phyloP scores from a whole-genome alignment of 2,113 vertebrate species.

The Tauraco erythrolophus region DNA sequence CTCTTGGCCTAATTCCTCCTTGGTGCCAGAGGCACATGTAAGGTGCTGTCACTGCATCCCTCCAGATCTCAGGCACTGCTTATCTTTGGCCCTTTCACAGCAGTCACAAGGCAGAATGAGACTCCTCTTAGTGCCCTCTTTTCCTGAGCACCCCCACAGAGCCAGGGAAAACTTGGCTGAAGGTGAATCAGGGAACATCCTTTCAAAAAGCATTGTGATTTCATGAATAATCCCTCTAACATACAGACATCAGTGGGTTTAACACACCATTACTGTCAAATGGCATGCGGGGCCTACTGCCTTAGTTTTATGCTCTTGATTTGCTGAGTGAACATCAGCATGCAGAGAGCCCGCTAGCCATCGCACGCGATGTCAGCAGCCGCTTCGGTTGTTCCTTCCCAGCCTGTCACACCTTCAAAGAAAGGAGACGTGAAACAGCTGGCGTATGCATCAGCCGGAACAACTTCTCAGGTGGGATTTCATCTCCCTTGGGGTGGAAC shows the following conservation, averaged over 20 bases:
- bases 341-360: background rate
- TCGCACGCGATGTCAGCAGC: conserved; percentile 24
- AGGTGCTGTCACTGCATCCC: background rate
- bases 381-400: background rate
- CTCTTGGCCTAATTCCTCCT: background rate
- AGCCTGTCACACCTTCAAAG: background rate
- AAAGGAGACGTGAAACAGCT: background rate
- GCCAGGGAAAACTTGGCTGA: background rate
- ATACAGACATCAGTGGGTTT: background rate
- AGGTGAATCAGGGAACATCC: background rate
- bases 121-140: background rate
- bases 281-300: background rate
- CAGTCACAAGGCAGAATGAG: fast-evolving
- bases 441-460: background rate
- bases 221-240: fast-evolving
- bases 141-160: background rate
- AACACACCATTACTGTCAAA: background rate
- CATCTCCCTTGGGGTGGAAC: background rate
- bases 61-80: background rate
- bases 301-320: background rate
- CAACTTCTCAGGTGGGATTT: conserved; percentile 12
- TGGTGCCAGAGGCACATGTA: background rate
- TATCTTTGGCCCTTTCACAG: background rate
- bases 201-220: background rate
- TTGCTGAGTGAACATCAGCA: background rate